phyloP scores from a whole-genome alignment of 2,113 vertebrate genomes.

The Acinonyx jubatus region DNA sequence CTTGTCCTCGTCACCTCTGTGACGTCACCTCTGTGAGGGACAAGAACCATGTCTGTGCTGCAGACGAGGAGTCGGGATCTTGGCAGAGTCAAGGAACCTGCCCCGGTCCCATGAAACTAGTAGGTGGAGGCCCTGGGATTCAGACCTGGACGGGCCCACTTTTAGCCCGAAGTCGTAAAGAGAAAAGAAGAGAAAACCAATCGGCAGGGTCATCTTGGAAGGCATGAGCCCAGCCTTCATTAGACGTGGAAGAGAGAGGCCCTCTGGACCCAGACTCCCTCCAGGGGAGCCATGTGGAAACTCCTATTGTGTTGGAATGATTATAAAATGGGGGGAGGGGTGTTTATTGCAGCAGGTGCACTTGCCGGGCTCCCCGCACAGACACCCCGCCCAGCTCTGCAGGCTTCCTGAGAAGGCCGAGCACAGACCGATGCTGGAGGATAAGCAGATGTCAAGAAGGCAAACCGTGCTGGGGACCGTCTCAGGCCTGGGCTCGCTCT shows the following conservation, averaged over 20 bases:
- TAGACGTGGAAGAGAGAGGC: not conserved
- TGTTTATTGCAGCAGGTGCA: not conserved
- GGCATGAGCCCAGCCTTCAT: not conserved
- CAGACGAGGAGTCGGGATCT: not conserved
- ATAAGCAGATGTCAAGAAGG: fast-evolving
- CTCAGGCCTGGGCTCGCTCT: too few relatives aligned
- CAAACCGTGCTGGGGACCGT: too few relatives aligned
- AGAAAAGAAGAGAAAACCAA: not conserved
- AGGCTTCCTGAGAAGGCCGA: not conserved
- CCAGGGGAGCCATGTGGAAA: not conserved
- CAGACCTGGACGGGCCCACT: not conserved
- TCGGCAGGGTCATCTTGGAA: not conserved
- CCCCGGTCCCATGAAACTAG: too few relatives aligned
- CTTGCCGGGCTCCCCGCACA: fast-evolving
- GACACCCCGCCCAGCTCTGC: not conserved
- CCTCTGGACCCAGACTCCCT: not conserved
- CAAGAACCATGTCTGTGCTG: not conserved
- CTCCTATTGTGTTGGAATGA: not conserved
- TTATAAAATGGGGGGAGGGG: too few relatives aligned
- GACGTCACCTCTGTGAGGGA: too few relatives aligned
- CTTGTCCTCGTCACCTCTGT: not conserved
- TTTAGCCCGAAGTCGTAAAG: not conserved
- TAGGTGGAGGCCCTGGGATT: not conserved
- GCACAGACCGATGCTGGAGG: not conserved
- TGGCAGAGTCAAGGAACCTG: not conserved